Evolutionary conservation across 2,797 vertebrate genomes (phyloP).

Genomic region (Pseudocheirus occidentalis): DNA sequence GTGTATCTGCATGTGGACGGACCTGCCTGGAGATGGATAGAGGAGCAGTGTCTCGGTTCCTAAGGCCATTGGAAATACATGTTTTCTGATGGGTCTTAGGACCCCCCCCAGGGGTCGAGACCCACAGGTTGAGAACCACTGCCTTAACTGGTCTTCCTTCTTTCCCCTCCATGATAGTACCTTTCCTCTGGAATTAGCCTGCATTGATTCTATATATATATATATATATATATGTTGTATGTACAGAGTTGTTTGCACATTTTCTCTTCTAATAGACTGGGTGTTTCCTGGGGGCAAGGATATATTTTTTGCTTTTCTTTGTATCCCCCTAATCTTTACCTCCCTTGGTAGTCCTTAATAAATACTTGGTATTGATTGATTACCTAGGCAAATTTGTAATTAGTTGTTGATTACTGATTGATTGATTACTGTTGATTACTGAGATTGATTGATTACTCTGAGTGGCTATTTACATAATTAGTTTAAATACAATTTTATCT

Average conservation of each 20-base stretch:
- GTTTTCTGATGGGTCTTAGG: too few relatives aligned
- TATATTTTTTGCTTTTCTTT: not conserved
- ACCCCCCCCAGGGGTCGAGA: too few relatives aligned
- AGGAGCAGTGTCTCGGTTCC: too few relatives aligned
- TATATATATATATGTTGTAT: not conserved
- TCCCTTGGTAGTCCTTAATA: not conserved
- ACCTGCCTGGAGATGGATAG: too few relatives aligned
- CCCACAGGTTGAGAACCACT: too few relatives aligned
- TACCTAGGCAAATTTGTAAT: slow-evolving; percentile 59
- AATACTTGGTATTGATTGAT: not conserved
- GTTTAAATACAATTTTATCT: slow-evolving; percentile 58
- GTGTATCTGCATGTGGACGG: too few relatives aligned
- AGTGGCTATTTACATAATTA: slow-evolving; percentile 64
- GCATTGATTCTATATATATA: not conserved
- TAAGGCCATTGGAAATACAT: too few relatives aligned
- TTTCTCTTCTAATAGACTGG: not conserved
- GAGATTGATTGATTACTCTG: too few relatives aligned
- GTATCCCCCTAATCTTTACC: slow-evolving; percentile 1
- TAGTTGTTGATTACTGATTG: slow-evolving; percentile 2
- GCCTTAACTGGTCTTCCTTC: not conserved
- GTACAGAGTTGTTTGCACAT: not conserved
- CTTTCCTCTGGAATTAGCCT: not conserved
- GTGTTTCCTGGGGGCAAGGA: not conserved
- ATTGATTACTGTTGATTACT: slow-evolving; percentile 30
- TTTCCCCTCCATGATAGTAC: not conserved